Percentiles rank a stretch among this genome's conserved stretches.
These are phyloP conservation scores for Myrmecobius fasciatus DNA, from an alignment of 2,113 vertebrate genomes.

Conservation along the genomic window DNA sequence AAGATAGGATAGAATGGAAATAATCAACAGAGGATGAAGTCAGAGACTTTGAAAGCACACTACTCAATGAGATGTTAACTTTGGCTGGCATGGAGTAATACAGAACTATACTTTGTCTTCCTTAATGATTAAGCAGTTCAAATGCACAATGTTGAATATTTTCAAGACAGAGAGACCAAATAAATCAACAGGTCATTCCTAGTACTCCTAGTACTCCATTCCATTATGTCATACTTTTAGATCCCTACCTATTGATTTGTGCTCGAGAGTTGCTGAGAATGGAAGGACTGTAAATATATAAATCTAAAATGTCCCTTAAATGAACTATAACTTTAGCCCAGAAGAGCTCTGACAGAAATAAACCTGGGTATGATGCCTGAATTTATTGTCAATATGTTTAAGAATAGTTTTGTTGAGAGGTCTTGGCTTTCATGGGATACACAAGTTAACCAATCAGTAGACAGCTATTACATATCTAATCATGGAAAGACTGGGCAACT, in stretches of 20 bases:
- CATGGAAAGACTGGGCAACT: background rate
- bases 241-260: background rate
- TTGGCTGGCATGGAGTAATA: background rate
- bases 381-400: background rate
- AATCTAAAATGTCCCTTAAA: background rate
- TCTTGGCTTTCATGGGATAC: background rate
- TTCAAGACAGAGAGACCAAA: background rate
- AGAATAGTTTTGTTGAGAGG: background rate
- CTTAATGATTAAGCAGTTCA: background rate
- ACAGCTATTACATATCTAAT: background rate
- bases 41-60: background rate
- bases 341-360: background rate
- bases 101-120: background rate
- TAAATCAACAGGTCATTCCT: background rate
- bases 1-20: background rate
- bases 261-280: background rate
- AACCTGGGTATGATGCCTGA: background rate
- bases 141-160: background rate
- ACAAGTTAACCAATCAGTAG: background rate
- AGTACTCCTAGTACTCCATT: background rate
- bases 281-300: background rate
- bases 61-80: background rate
- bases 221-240: background rate
- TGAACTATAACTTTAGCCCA: background rate
- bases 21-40: background rate